These are phyloP conservation scores for Phoenicopterus ruber DNA, from an alignment of 2,113 vertebrate genomes.

Conservation along the genomic window DNA sequence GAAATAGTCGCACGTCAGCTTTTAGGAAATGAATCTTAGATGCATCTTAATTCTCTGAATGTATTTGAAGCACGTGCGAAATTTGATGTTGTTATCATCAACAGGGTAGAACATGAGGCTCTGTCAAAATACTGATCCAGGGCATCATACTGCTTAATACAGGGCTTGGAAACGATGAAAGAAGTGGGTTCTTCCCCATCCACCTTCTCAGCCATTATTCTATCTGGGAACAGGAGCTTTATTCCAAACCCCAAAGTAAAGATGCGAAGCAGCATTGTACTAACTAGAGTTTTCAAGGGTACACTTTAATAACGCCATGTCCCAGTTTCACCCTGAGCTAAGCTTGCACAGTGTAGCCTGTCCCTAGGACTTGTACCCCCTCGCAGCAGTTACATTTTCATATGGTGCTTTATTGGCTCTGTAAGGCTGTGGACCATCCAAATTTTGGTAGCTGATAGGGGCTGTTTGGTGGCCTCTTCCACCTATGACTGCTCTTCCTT, in stretches of 20 bases:
- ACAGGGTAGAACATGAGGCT: background rate
- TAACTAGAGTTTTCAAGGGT: background rate
- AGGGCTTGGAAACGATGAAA: background rate
- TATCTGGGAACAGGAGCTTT: background rate
- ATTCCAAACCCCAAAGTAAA: background rate
- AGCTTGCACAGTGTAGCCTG: background rate
- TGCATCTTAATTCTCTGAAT: background rate
- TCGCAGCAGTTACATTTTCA: background rate
- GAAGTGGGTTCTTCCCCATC: background rate
- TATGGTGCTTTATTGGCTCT: background rate
- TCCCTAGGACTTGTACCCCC: background rate
- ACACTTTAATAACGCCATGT: fast-evolving
- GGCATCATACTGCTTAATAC: background rate
- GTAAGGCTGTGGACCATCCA: background rate
- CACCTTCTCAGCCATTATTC: background rate
- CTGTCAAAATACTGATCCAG: background rate
- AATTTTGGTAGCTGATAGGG: background rate
- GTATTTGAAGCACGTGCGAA: background rate
- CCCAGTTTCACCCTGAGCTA: background rate
- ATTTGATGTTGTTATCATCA: background rate
- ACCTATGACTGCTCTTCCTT: background rate
- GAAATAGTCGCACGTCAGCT: background rate
- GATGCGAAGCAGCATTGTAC: background rate
- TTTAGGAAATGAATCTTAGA: background rate
- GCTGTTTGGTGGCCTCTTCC: background rate